Evolutionary conservation across 2,113 vertebrate genomes (phyloP).

Genomic region (Saguinus imperator): DNA sequence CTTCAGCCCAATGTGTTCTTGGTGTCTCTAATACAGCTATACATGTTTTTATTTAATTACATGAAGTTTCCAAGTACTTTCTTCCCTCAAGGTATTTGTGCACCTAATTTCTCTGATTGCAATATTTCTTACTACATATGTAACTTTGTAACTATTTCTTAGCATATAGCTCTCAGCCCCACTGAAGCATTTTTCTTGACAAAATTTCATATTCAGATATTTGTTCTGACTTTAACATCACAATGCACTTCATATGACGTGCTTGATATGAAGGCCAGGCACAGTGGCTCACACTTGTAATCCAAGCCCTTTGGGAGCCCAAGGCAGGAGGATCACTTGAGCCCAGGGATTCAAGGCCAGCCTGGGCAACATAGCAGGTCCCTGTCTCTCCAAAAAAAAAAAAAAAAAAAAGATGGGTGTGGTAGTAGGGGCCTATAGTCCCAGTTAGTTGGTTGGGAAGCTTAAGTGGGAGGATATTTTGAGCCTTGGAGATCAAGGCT

Average conservation of each 20-base stretch:
- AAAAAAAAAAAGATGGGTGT: no score
- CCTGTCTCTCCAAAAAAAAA: no score
- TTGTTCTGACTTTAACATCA: background rate
- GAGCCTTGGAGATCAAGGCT: no score
- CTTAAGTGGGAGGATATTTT: no score
- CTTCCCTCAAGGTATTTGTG: background rate
- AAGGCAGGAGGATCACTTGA: no score
- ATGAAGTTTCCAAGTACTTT: background rate
- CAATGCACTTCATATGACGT: background rate
- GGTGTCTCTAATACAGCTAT: background rate
- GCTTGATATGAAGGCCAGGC: background rate
- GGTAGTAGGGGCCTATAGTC: no score
- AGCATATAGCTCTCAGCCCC: background rate
- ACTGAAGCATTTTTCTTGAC: background rate
- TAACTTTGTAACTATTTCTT: background rate
- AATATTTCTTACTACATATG: background rate
- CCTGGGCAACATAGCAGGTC: no score
- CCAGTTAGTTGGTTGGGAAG: no score
- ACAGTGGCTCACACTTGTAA: no score
- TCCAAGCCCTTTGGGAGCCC: no score
- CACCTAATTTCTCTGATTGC: background rate
- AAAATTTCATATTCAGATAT: background rate
- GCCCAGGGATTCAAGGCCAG: no score
- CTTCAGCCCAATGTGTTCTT: background rate
- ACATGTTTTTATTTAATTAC: background rate